Percentiles rank a stretch among this genome's conserved stretches.
These are phyloP conservation scores for Macaca mulatta DNA, from an alignment of 2,113 vertebrate species.

Conservation along the genomic window DNA sequence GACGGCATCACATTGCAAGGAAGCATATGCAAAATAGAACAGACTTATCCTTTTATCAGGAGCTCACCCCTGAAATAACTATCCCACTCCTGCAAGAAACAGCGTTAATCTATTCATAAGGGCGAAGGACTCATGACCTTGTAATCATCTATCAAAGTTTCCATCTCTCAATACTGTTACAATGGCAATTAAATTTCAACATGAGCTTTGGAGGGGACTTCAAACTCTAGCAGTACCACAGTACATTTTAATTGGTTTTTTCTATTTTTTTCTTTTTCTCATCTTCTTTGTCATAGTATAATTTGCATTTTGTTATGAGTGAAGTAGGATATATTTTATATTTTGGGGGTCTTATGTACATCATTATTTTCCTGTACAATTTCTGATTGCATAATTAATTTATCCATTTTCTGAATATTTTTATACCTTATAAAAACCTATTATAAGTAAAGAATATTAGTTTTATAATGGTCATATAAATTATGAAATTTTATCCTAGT, in stretches of 20 bases:
- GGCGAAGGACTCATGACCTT: not conserved
- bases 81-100: not conserved
- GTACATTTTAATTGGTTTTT: not conserved
- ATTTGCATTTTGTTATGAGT: not conserved
- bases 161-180: not conserved
- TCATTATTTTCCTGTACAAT: not conserved
- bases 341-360: not conserved
- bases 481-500: not conserved
- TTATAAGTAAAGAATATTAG: not conserved
- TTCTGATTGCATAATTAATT: not conserved
- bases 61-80: not conserved
- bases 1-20: not conserved
- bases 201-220: not conserved
- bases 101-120: not conserved
- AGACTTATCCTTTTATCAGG: not conserved
- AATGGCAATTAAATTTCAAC: not conserved
- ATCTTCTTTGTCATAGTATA: too few relatives aligned
- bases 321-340: not conserved
- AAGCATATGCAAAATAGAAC: not conserved
- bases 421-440: not conserved
- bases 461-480: not conserved
- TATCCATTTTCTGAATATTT: not conserved
- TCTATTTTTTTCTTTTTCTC: too few relatives aligned
- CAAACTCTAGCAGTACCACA: not conserved
- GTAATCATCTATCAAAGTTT: not conserved